phyloP scores from a whole-genome alignment of 2,888 invertebrate genomes.

The Drosophila prostipennis region DNA sequence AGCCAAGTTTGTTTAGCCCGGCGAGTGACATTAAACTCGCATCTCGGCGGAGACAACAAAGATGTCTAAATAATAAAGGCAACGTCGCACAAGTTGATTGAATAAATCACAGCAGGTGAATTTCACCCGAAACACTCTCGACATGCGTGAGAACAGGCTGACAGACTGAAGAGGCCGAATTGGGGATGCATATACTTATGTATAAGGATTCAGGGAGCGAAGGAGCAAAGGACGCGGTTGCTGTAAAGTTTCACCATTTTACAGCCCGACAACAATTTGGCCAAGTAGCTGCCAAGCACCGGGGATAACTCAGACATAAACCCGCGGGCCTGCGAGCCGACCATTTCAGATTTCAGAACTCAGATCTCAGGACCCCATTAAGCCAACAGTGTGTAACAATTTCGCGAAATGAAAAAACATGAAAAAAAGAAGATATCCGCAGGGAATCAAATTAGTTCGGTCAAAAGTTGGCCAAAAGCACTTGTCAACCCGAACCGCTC shows the following conservation, averaged over 20 bases:
- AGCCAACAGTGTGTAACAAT: slow-evolving; percentile 55
- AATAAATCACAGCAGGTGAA: slow-evolving; percentile 74
- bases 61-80: slow-evolving; percentile 74
- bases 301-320: slow-evolving; percentile 49
- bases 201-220: too few species aligned
- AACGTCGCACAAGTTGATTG: slow-evolving; percentile 72
- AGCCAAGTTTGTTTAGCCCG: slow-evolving; percentile 56
- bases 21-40: slow-evolving; percentile 73
- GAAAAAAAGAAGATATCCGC: not conserved
- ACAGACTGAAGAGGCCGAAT: slow-evolving; percentile 2
- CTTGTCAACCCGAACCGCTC: slow-evolving; percentile 3
- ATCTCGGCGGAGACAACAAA: slow-evolving; percentile 52
- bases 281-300: slow-evolving; percentile 65
- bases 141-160: slow-evolving; percentile 40
- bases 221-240: not conserved
- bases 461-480: slow-evolving; percentile 32
- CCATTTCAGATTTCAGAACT: slow-evolving; percentile 57
- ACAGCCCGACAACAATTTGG: slow-evolving; percentile 70
- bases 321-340: slow-evolving; percentile 14
- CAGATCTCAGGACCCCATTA: slow-evolving; percentile 67
- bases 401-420: slow-evolving; percentile 33
- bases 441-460: slow-evolving; percentile 61
- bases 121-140: slow-evolving; percentile 23
- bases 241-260: slow-evolving; percentile 60
- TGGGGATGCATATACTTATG: slow-evolving; percentile 18